A percentile compares a stretch with the other conserved stretches of the same genome.
Conservation (phyloP, 2,797 vertebrate species). For the Tachyglossus aculeatus region DNA sequence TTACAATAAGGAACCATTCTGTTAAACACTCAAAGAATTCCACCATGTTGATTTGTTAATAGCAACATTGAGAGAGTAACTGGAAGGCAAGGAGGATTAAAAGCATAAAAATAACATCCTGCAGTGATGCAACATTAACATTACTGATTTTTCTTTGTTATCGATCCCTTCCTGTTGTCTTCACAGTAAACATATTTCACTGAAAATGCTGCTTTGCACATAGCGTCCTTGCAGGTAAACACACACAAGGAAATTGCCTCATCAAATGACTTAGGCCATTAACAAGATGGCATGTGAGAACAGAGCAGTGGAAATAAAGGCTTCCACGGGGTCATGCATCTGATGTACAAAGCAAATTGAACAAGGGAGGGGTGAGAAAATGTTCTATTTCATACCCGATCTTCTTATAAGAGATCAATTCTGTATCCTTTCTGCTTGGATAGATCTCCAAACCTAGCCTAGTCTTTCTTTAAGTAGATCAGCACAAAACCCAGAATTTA, state of each 20-base stretch:
- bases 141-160: constrained; percentile 29
- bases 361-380: neutral
- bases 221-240: constrained; percentile 23
- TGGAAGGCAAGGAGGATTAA: neutral
- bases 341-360: neutral
- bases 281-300: constrained; percentile 21
- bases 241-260: constrained; percentile 30
- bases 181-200: constrained; percentile 34
- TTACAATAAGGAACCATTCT: no score
- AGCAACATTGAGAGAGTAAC: neutral
- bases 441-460: neutral
- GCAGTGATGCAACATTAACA: constrained; percentile 17
- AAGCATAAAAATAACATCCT: constrained; percentile 1
- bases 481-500: neutral
- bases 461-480: neutral
- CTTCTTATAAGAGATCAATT: neutral
- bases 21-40: neutral
- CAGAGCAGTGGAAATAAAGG: neutral
- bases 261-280: constrained; percentile 27
- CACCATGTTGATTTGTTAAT: neutral
- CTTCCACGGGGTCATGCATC: neutral
- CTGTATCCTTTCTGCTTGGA: neutral
- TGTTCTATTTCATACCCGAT: neutral
- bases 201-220: constrained; percentile 38
- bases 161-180: constrained; percentile 43